Percentiles rank a stretch among this genome's conserved stretches.
These are phyloP conservation scores for Drosophila nigrodunni DNA, from an alignment of 1,140 invertebrate genomes.

Conservation along the genomic window DNA sequence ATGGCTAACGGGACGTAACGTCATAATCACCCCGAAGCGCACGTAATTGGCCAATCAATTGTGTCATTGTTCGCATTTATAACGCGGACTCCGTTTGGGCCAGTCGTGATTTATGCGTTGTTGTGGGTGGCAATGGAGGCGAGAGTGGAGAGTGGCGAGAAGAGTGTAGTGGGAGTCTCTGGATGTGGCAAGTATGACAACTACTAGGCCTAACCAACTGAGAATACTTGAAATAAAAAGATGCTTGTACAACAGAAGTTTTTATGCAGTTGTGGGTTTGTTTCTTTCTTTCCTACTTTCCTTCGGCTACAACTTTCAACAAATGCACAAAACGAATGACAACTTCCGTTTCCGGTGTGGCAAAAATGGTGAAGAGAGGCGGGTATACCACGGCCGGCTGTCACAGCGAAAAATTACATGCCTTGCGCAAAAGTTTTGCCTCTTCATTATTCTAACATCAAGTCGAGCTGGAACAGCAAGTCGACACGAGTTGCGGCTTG, in stretches of 20 bases:
- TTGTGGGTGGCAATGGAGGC: conserved; percentile 8
- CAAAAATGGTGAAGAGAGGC: background rate
- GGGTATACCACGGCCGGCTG: conserved; percentile 61
- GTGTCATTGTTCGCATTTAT: conserved; percentile 84
- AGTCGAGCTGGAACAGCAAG: conserved; percentile 52
- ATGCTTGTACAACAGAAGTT: conserved; percentile 67
- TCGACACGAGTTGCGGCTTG: conserved; percentile 82
- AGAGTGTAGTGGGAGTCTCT: background rate
- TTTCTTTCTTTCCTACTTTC: conserved; percentile 43
- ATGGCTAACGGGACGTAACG: conserved; percentile 77
- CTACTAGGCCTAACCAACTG: conserved; percentile 35
- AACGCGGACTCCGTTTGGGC: conserved; percentile 67
- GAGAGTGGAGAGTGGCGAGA: background rate
- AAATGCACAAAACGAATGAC: conserved; percentile 83
- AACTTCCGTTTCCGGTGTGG: conserved; percentile 72
- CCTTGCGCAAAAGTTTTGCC: conserved; percentile 83
- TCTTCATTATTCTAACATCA: conserved; percentile 84
- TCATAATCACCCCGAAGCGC: conserved; percentile 81
- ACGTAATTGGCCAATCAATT: conserved; percentile 85
- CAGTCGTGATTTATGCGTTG: conserved; percentile 67
- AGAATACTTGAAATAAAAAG: conserved; percentile 18
- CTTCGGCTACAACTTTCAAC: conserved; percentile 73
- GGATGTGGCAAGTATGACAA: background rate
- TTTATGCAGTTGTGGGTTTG: conserved; percentile 62
- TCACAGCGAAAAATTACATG: conserved; percentile 83